Evolutionary conservation across 2,113 vertebrate genomes (phyloP).

Genomic region (Phocoena sinus): DNA sequence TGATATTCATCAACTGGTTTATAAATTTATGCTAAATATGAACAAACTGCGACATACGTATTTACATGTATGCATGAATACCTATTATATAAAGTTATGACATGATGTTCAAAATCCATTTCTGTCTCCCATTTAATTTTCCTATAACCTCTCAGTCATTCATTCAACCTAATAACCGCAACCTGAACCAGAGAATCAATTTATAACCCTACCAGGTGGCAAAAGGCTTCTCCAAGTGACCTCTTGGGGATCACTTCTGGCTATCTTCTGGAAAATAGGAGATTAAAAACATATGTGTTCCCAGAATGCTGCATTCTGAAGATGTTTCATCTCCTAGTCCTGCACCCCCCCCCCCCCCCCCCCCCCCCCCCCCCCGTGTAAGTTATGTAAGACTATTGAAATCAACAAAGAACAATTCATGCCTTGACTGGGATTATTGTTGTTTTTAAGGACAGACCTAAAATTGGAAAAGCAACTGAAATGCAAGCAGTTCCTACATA

Average conservation of each 20-base stretch:
- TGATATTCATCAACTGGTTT: conserved; percentile 67
- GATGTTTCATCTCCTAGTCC: conserved; percentile 29
- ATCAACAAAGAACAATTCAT: conserved; percentile 59
- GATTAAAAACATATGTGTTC: conserved; percentile 74
- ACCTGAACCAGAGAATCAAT: conserved; percentile 63
- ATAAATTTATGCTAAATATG: conserved; percentile 65
- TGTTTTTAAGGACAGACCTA: conserved; percentile 30
- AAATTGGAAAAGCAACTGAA: not conserved
- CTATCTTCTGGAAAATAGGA: conserved; percentile 68
- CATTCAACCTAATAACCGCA: conserved; percentile 55
- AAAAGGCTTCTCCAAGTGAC: conserved; percentile 67
- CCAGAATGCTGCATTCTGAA: conserved; percentile 61
- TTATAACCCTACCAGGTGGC: conserved; percentile 67
- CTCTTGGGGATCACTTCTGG: conserved; percentile 65
- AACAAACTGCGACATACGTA: conserved; percentile 56
- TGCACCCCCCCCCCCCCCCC: not conserved
- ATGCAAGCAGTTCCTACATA: not conserved
- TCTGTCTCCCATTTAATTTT: conserved; percentile 52
- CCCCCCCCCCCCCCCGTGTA: not conserved
- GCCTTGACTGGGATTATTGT: conserved; percentile 16
- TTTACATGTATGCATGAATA: conserved; percentile 66
- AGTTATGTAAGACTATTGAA: conserved; percentile 63
- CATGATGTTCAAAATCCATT: conserved; percentile 36
- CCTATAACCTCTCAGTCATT: conserved; percentile 37
- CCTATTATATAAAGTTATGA: conserved; percentile 52